phyloP scores from a whole-genome alignment of 2,113 vertebrate genomes.

The Bungarus multicinctus region DNA sequence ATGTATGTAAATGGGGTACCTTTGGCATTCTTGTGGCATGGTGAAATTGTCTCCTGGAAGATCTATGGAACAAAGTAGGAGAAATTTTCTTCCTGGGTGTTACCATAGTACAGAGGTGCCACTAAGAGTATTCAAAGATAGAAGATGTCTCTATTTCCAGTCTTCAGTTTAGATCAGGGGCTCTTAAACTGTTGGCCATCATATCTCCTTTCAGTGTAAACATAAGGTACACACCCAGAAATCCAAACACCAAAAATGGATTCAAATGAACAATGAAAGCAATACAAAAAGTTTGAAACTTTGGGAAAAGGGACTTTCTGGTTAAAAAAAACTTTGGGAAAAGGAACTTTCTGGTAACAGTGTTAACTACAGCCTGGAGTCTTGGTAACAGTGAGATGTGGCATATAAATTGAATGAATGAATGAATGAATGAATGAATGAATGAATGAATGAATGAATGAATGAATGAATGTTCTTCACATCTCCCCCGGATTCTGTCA shows the following conservation, averaged over 20 bases:
- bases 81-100: neutral
- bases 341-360: neutral
- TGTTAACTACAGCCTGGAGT: neutral
- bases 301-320: neutral
- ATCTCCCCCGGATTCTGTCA: neutral
- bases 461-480: neutral
- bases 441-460: too few species aligned
- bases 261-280: neutral
- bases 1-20: neutral
- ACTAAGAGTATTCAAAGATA: neutral
- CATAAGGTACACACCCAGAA: neutral
- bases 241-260: neutral
- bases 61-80: neutral
- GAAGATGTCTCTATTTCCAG: conserved; percentile 28
- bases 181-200: neutral
- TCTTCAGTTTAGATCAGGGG: conserved; percentile 16
- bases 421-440: too few species aligned
- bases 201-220: neutral
- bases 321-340: neutral
- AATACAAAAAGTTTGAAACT: neutral
- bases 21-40: neutral
- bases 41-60: neutral
- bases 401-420: neutral
- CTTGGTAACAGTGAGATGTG: neutral
- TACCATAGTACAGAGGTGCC: neutral